Conservation (phyloP, 2,888 invertebrate genomes). For the Drosophila mercatorum region DNA sequence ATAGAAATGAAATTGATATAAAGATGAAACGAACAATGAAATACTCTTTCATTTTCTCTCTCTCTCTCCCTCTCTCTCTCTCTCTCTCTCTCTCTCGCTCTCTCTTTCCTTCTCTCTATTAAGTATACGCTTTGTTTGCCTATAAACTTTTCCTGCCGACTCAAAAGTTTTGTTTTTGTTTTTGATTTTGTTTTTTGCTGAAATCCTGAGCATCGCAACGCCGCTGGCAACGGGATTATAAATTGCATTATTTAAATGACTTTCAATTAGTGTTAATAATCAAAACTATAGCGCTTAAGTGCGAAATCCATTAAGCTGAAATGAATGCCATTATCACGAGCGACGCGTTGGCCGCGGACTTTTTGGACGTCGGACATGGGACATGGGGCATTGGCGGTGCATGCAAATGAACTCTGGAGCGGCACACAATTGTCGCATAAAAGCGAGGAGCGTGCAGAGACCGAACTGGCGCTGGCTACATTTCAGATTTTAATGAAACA, state of each 20-base stretch:
- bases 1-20: not conserved
- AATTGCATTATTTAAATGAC: conserved; percentile 69
- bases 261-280: conserved; percentile 77
- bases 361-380: conserved; percentile 28
- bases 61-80: too few relatives aligned
- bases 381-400: conserved; percentile 44
- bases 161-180: conserved; percentile 1
- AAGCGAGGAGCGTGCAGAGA: conserved; percentile 50
- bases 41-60: not conserved
- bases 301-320: conserved; percentile 71
- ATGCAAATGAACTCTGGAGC: conserved; percentile 65
- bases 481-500: conserved; percentile 62
- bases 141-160: not conserved
- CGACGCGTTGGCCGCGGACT: conserved; percentile 11
- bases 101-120: not conserved
- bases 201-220: conserved; percentile 12
- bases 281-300: conserved; percentile 72
- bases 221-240: conserved; percentile 34
- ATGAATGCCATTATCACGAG: conserved; percentile 59
- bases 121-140: not conserved
- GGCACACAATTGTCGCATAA: conserved; percentile 52
- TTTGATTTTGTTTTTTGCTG: conserved; percentile 9
- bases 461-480: conserved; percentile 27
- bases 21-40: not conserved
- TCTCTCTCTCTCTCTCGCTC: too few relatives aligned